Evolutionary conservation across 2,797 vertebrate species (phyloP), one percentile per base, ranked within the genome.

Genomic region (Cryptoblepharus egeriae): DNA sequence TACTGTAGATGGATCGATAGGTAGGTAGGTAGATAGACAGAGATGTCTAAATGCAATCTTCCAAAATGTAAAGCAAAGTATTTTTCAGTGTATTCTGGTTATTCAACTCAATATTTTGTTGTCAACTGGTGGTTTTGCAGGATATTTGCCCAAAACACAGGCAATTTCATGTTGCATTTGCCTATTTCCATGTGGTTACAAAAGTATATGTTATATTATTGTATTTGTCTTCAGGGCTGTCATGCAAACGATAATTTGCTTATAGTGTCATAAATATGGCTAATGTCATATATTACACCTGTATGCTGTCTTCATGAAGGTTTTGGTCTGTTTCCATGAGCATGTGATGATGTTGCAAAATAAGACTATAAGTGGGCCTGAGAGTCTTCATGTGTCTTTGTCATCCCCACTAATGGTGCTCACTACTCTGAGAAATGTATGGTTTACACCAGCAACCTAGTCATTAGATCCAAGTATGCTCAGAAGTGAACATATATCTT

Each of bases 181-280:
- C 74, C 83, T 88, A 86, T 93, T 92, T 94, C 89, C 91, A 93
- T 93, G 94, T 93, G 91, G 81, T 88, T 92, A 88, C 88, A 92
- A 90, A 94, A 84, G 80, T 92, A 94, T 91, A 89, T 93, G 91
- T 90, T 93, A 88, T 92, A 93, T 91, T 91, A 90, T 80, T 87
- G 65, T 91, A 88, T 90, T 89, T 92, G 84, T 93, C 92, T 92
- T 90, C 77, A 88, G 81, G 88, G 85, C 84, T 91, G 26, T 90
- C 90, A 94, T 92, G 92, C 87, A 93, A 92, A 93, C 73, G 72
- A 71, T 93, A 94, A 95, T 93, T 93, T 90, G 89, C 92, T 95
- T 94, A 93, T 85, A 70, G 90, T 81, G 89, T 89, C 1, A 58
- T 91, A 94, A 92, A 91, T 90, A 89, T 81, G 80, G 86, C 80